phyloP scores from a whole-genome alignment of 2,888 invertebrate species.

The Dichetophora obliterata region DNA sequence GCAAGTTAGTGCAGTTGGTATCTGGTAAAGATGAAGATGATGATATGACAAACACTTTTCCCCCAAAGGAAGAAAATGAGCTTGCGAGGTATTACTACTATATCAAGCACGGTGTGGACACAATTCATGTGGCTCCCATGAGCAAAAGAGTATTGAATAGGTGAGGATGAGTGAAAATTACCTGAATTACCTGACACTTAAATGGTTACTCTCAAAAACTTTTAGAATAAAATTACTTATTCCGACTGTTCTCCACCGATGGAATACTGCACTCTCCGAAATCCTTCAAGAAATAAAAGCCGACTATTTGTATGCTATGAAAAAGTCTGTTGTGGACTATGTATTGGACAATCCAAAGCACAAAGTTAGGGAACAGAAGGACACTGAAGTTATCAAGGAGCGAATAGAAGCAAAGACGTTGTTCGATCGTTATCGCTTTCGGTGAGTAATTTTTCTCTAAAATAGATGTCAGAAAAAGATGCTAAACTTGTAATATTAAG shows the following conservation, averaged over 20 bases:
- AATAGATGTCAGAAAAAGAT: no score
- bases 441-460: conserved; percentile 55
- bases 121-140: conserved; percentile 88
- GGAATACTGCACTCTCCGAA: conserved; percentile 73
- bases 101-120: conserved; percentile 90
- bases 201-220: background rate
- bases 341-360: conserved; percentile 82
- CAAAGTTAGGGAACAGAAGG: conserved; percentile 49
- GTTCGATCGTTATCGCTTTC: conserved; percentile 78
- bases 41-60: conserved; percentile 67
- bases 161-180: conserved; percentile 62
- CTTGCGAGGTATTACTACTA: conserved; percentile 89
- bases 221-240: conserved; percentile 76
- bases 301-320: conserved; percentile 89
- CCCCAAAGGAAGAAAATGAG: conserved; percentile 77
- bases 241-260: conserved; percentile 75
- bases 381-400: conserved; percentile 56
- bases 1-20: conserved; percentile 82
- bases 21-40: conserved; percentile 71
- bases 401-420: conserved; percentile 74
- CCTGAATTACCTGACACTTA: background rate
- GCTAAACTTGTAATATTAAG: background rate
- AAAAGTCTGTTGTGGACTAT: conserved; percentile 93
- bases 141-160: conserved; percentile 79
- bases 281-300: conserved; percentile 85